Percentiles rank a stretch among this genome's conserved stretches.
phyloP scores from a whole-genome alignment of 2,888 invertebrate species.

The Amorpha juglandis region DNA sequence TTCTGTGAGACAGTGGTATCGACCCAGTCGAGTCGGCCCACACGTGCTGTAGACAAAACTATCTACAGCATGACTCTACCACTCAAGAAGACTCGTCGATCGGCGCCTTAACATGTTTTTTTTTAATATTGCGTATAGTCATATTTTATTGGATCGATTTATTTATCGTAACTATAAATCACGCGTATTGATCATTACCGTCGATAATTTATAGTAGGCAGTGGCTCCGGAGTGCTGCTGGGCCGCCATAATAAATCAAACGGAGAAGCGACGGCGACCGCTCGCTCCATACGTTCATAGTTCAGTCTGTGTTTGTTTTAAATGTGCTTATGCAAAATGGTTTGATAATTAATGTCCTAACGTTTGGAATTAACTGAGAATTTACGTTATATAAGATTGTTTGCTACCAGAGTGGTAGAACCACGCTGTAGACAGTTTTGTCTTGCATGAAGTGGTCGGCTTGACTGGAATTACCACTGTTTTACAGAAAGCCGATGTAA shows the following conservation, averaged over 20 bases:
- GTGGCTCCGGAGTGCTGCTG: constrained; percentile 31
- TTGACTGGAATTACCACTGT: too few species aligned
- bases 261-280: constrained; percentile 4
- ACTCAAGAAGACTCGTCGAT: not conserved
- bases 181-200: constrained; percentile 74
- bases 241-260: constrained; percentile 26
- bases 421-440: too few species aligned
- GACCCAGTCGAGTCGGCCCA: too few species aligned
- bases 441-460: too few species aligned
- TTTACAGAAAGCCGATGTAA: too few species aligned
- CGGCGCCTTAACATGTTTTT: not conserved
- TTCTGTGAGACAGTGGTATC: too few species aligned
- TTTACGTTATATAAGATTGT: too few species aligned
- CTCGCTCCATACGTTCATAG: not conserved
- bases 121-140: constrained; percentile 4
- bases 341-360: too few species aligned
- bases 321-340: not conserved
- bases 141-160: constrained; percentile 61
- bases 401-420: too few species aligned
- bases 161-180: constrained; percentile 78
- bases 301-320: constrained; percentile 8
- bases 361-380: too few species aligned
- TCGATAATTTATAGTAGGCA: constrained; percentile 77
- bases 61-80: too few species aligned
- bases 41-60: too few species aligned